These are phyloP conservation scores for Alviniconcha marisindica DNA, from an alignment of 1,140 invertebrate species.

Conservation along the genomic window DNA sequence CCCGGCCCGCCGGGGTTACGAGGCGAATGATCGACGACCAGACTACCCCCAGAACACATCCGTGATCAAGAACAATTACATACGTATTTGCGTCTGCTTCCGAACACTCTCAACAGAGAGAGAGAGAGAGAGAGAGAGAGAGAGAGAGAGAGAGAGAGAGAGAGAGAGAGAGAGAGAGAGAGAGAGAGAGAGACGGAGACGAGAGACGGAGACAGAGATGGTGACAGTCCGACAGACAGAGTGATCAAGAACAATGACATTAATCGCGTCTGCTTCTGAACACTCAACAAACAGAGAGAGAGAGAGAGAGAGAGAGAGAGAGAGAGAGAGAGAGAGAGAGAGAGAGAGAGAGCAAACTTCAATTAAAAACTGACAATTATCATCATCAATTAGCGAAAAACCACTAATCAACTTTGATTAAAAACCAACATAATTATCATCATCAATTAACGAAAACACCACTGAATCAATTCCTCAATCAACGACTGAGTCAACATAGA, in stretches of 20 bases:
- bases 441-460: too few relatives aligned
- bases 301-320: background rate
- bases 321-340: slow-evolving; percentile 24
- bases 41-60: background rate
- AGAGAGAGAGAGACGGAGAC: slow-evolving; percentile 15
- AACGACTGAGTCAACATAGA: too few relatives aligned
- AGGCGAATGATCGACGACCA: too few relatives aligned
- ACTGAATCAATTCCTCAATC: too few relatives aligned
- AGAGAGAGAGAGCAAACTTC: slow-evolving; percentile 33
- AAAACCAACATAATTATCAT: too few relatives aligned
- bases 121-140: slow-evolving; percentile 35
- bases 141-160: slow-evolving; percentile 35
- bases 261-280: too few relatives aligned
- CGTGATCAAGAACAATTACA: too few relatives aligned
- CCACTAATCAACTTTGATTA: too few relatives aligned
- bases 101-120: slow-evolving; percentile 8
- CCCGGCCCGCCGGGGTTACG: too few relatives aligned
- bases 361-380: too few relatives aligned
- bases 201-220: background rate
- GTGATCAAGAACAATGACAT: background rate
- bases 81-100: too few relatives aligned
- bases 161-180: slow-evolving; percentile 20
- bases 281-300: background rate
- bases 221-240: background rate
- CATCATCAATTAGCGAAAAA: too few relatives aligned